phyloP scores from a whole-genome alignment of 1,140 invertebrate genomes.

The Aphis gossypii region DNA sequence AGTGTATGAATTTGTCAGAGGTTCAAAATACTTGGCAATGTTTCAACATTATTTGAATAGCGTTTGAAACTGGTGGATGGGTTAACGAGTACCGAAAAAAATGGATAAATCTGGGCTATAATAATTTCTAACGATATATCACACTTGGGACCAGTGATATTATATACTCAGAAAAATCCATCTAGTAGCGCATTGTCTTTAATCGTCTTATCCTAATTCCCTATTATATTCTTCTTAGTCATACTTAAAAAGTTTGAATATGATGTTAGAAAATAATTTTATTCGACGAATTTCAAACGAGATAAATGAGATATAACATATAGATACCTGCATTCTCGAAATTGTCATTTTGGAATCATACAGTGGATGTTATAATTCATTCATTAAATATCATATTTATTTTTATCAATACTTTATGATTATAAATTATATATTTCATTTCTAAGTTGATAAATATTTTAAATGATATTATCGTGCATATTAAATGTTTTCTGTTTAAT shows the following conservation, averaged over 20 bases:
- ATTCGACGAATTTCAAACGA: neutral
- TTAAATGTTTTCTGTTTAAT: neutral
- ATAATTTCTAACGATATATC: constrained; percentile 22
- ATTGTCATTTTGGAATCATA: neutral
- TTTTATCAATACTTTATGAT: neutral
- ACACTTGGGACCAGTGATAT: neutral
- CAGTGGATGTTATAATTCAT: neutral
- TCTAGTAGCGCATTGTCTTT: neutral
- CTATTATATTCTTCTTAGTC: neutral
- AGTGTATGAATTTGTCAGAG: constrained; percentile 43
- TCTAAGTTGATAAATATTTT: neutral
- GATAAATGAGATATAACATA: neutral
- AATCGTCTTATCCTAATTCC: neutral
- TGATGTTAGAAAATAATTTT: neutral
- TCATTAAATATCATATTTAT: neutral
- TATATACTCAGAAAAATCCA: neutral
- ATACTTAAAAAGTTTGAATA: neutral
- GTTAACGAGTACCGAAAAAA: constrained; percentile 30
- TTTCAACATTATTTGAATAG: constrained; percentile 23
- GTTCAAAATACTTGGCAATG: constrained; percentile 32
- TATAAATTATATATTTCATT: neutral
- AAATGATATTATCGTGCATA: neutral
- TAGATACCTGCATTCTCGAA: neutral
- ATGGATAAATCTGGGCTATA: neutral
- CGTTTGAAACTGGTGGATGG: constrained; percentile 15